Conservation (phyloP, 2,888 invertebrate species). For the Eulithis prunata region DNA sequence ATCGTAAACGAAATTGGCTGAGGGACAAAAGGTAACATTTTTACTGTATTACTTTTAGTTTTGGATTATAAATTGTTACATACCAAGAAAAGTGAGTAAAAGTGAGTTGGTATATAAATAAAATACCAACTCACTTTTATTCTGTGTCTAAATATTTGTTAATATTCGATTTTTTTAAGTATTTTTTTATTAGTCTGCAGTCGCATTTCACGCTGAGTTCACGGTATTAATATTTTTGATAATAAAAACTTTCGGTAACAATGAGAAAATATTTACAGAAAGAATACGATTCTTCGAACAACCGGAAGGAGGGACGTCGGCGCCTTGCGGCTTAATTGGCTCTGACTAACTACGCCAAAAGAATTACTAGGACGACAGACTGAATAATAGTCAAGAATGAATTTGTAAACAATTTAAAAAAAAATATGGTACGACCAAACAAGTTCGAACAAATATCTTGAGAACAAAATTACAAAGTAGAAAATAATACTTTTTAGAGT, state of each 20-base stretch:
- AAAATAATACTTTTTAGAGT: no score
- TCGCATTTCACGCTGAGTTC: no score
- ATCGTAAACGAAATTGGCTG: constrained; percentile 19
- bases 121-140: background rate
- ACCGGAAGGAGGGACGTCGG: constrained; percentile 62
- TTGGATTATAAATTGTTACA: constrained; percentile 1
- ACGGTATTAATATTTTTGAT: background rate
- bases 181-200: background rate
- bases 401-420: constrained; percentile 3
- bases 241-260: constrained; percentile 12
- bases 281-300: constrained; percentile 39
- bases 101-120: constrained; percentile 4
- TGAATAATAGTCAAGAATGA: constrained; percentile 43
- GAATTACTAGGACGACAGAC: constrained; percentile 63
- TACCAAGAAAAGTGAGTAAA: no score
- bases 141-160: background rate
- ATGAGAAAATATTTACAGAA: constrained; percentile 16
- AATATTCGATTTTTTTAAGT: background rate
- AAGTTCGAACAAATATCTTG: no score
- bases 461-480: background rate
- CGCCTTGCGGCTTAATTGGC: constrained; percentile 75
- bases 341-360: constrained; percentile 69
- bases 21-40: constrained; percentile 24
- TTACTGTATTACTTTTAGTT: constrained; percentile 15
- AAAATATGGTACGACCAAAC: no score